phyloP scores from a whole-genome alignment of 2,888 invertebrate species.

The Spialia ferax region DNA sequence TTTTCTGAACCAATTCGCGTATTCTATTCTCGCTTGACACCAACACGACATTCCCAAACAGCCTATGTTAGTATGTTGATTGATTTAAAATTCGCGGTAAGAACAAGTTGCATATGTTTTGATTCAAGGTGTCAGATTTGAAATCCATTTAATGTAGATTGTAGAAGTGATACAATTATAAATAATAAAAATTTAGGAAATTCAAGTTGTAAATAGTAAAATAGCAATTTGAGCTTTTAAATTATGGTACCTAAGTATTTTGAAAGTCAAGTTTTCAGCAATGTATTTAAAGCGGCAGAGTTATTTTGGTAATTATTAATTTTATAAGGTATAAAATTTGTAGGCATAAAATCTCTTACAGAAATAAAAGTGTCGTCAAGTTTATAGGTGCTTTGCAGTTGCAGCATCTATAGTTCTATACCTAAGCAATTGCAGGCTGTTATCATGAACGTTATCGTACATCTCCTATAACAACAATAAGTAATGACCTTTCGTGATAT shows the following conservation, averaged over 20 bases:
- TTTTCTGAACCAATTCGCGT: slow-evolving; percentile 81
- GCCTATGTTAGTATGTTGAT: slow-evolving; percentile 47
- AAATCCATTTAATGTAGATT: too few relatives aligned
- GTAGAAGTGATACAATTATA: too few relatives aligned
- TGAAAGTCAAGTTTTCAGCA: too few relatives aligned
- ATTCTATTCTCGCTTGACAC: slow-evolving; percentile 69
- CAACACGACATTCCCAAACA: slow-evolving; percentile 53
- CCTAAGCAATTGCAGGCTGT: neutral
- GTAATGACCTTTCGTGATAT: slow-evolving; percentile 66
- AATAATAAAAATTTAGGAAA: too few relatives aligned
- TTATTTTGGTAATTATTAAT: neutral
- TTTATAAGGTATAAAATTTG: neutral
- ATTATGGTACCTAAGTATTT: too few relatives aligned
- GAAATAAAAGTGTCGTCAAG: neutral
- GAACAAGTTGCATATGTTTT: neutral
- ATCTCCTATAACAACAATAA: slow-evolving; percentile 55
- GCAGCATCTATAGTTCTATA: too few relatives aligned
- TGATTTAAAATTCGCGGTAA: slow-evolving; percentile 6
- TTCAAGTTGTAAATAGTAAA: too few relatives aligned
- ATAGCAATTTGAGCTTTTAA: too few relatives aligned
- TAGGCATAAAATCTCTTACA: neutral
- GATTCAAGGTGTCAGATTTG: neutral
- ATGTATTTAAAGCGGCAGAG: too few relatives aligned
- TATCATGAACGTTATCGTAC: slow-evolving; percentile 15
- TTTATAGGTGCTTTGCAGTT: neutral